These are phyloP conservation scores for Euclidia mi DNA, from an alignment of 2,888 invertebrate genomes.

Conservation along the genomic window DNA sequence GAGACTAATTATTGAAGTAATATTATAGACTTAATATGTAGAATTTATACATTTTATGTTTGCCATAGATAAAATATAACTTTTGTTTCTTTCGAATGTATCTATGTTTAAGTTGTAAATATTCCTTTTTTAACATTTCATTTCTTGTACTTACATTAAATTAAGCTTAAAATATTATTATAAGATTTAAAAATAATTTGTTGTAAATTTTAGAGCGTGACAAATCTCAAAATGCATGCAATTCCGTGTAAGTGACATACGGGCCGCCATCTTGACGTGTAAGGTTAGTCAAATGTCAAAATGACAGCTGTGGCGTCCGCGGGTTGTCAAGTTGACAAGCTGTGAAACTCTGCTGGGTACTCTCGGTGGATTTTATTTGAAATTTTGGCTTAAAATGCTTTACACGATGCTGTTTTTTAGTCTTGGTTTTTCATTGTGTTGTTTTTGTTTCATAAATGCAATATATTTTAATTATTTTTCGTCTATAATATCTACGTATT, in stretches of 20 bases:
- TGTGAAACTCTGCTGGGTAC: slow-evolving; percentile 49
- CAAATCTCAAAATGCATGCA: slow-evolving; percentile 85
- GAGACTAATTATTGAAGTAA: no score
- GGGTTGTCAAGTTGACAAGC: slow-evolving; percentile 53
- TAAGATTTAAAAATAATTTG: slow-evolving; percentile 42
- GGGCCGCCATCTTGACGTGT: slow-evolving; percentile 81
- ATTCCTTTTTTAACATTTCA: slow-evolving; percentile 27
- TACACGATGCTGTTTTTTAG: slow-evolving; percentile 32
- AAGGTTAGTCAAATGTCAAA: slow-evolving; percentile 83
- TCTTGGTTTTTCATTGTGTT: slow-evolving; percentile 44
- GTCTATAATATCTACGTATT: slow-evolving; percentile 19
- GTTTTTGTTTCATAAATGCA: background rate
- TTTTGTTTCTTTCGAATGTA: slow-evolving; percentile 15
- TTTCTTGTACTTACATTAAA: slow-evolving; percentile 22
- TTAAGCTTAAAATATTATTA: slow-evolving; percentile 26
- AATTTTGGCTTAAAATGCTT: slow-evolving; percentile 44
- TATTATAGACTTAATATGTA: no score
- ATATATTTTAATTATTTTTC: slow-evolving; percentile 1
- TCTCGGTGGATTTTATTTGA: slow-evolving; percentile 49
- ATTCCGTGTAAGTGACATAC: slow-evolving; percentile 79
- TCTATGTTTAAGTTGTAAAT: slow-evolving; percentile 41
- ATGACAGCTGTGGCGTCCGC: slow-evolving; percentile 64
- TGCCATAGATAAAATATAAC: slow-evolving; percentile 19
- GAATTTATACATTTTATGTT: slow-evolving; percentile 26
- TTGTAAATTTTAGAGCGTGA: slow-evolving; percentile 88